phyloP scores from a whole-genome alignment of 1,140 invertebrate genomes.

The Aricia agestis region DNA sequence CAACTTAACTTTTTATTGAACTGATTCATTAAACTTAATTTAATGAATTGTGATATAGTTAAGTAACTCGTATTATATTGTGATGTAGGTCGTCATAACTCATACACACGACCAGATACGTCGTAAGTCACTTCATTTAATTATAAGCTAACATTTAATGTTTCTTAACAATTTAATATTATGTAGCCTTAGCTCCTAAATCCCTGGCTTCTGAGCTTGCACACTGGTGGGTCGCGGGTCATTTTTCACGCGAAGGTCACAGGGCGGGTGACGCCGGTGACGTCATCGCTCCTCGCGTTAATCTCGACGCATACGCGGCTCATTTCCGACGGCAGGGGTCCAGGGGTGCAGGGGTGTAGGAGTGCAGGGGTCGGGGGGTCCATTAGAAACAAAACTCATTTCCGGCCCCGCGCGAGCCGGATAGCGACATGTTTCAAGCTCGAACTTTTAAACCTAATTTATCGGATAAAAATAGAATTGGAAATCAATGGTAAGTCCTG shows the following conservation, averaged over 20 bases:
- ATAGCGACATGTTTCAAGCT: neutral
- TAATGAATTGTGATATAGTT: too few species aligned
- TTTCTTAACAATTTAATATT: too few species aligned
- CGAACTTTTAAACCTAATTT: neutral
- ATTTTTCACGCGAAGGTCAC: neutral
- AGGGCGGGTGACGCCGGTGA: neutral
- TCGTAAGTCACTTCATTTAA: too few species aligned
- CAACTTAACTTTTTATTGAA: too few species aligned
- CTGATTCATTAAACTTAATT: too few species aligned
- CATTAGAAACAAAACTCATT: slow-evolving; percentile 3
- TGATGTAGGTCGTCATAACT: too few species aligned
- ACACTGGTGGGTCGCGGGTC: neutral
- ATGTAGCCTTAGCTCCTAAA: neutral
- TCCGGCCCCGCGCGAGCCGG: neutral
- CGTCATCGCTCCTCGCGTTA: neutral
- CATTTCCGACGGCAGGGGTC: neutral
- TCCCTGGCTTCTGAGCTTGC: neutral
- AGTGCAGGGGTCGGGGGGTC: neutral
- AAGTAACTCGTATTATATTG: too few species aligned
- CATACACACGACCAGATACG: too few species aligned
- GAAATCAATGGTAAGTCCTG: neutral
- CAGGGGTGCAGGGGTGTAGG: neutral
- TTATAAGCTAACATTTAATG: too few species aligned
- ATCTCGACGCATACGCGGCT: neutral
- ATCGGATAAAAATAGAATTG: neutral